These are phyloP conservation scores for Platycercus adscitus DNA, from an alignment of 2,113 vertebrate species.

Conservation along the genomic window DNA sequence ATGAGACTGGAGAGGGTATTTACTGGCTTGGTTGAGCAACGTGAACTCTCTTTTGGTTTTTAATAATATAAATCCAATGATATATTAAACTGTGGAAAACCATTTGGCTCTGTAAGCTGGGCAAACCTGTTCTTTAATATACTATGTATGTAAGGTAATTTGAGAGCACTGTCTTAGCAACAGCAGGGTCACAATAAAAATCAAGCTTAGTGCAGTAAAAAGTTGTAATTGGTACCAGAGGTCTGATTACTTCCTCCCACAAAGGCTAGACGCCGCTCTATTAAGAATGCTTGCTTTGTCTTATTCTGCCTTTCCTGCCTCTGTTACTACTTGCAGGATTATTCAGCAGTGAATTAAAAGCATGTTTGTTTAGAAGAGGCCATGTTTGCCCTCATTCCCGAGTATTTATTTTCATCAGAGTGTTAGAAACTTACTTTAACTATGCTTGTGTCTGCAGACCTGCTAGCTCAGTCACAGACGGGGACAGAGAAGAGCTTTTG, in stretches of 20 bases:
- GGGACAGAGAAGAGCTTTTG: not conserved
- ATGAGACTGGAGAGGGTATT: not conserved
- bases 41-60: not conserved
- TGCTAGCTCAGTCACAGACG: not conserved
- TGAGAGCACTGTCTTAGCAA: constrained; percentile 9
- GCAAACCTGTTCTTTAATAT: not conserved
- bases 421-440: not conserved
- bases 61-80: not conserved
- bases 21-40: not conserved
- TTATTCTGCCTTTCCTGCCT: not conserved
- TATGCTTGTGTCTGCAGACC: not conserved
- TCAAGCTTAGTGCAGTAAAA: constrained; percentile 1
- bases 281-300: not conserved
- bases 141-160: not conserved
- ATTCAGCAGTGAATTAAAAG: not conserved
- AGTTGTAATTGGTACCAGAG: not conserved
- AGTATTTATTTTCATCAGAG: not conserved
- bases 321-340: not conserved
- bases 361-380: not conserved
- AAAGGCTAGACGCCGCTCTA: not conserved
- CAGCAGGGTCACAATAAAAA: constrained; percentile 22
- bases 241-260: constrained; percentile 4
- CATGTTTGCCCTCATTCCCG: not conserved
- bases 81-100: not conserved
- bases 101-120: not conserved